These are phyloP conservation scores for Mythimna lalbum DNA, from an alignment of 2,888 invertebrate species.

Conservation along the genomic window DNA sequence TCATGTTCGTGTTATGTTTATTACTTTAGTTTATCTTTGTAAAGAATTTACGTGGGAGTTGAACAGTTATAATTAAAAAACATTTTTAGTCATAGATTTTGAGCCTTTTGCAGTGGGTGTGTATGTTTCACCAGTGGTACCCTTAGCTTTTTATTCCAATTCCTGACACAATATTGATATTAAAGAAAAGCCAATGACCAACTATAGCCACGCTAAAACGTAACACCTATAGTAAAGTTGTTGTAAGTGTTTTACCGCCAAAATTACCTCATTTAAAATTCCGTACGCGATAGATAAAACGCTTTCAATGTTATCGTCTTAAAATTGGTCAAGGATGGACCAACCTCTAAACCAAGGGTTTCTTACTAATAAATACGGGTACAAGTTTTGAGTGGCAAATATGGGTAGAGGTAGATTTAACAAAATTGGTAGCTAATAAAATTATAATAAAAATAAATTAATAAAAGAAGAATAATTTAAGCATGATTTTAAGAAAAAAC, in stretches of 20 bases:
- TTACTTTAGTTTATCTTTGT: no score
- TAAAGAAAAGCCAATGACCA: not conserved
- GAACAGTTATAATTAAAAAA: no score
- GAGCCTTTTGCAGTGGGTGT: no score
- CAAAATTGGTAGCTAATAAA: not conserved
- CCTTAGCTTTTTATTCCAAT: not conserved
- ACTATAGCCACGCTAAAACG: not conserved
- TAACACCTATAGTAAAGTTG: not conserved
- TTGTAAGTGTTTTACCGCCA: slow-evolving; percentile 4
- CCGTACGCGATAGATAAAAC: slow-evolving; percentile 22
- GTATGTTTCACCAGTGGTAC: no score
- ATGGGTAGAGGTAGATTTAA: not conserved
- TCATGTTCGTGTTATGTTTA: no score
- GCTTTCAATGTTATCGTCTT: slow-evolving; percentile 29
- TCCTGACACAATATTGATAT: not conserved
- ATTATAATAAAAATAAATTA: not conserved
- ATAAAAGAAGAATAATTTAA: no score
- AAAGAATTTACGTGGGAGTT: no score
- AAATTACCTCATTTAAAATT: slow-evolving; percentile 40
- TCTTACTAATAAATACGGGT: slow-evolving; percentile 19
- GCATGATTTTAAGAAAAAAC: no score
- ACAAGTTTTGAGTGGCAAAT: slow-evolving; percentile 6
- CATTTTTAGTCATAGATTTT: no score
- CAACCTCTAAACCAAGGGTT: slow-evolving; percentile 38
- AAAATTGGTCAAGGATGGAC: slow-evolving; percentile 46